Evolutionary conservation across 2,888 invertebrate species (phyloP).

Genomic region (Napeogenes inachia): DNA sequence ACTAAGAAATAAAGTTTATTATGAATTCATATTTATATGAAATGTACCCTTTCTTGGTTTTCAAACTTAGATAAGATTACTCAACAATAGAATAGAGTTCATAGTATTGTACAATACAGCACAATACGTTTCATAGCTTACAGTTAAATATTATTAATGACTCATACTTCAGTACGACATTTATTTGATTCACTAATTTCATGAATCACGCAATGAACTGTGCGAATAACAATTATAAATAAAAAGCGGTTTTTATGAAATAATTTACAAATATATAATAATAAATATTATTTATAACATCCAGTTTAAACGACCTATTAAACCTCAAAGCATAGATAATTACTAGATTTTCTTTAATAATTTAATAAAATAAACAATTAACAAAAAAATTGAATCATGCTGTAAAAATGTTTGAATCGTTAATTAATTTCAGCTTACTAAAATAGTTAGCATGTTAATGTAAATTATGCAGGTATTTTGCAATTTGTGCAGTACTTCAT

Average conservation of each 20-base stretch:
- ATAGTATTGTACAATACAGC: no score
- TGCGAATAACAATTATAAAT: constrained; percentile 13
- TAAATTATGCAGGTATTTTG: constrained; percentile 12
- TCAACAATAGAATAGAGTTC: no score
- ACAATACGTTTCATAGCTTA: neutral
- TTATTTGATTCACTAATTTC: constrained; percentile 30
- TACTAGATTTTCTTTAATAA: neutral
- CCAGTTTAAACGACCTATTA: neutral
- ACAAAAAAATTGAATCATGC: no score
- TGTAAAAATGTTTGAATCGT: no score
- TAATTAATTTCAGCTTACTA: no score
- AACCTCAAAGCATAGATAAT: no score
- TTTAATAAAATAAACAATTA: neutral
- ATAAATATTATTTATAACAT: neutral
- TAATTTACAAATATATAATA: no score
- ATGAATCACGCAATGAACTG: constrained; percentile 29
- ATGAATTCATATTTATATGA: no score
- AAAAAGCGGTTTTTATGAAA: constrained; percentile 24
- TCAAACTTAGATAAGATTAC: no score
- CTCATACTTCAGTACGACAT: neutral
- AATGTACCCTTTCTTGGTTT: no score
- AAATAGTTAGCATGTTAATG: neutral
- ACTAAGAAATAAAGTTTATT: neutral
- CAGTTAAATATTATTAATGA: neutral
- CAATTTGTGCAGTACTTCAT: constrained; percentile 22